Conservation (phyloP, 1,140 invertebrate species). For the Drosophila miranda region DNA sequence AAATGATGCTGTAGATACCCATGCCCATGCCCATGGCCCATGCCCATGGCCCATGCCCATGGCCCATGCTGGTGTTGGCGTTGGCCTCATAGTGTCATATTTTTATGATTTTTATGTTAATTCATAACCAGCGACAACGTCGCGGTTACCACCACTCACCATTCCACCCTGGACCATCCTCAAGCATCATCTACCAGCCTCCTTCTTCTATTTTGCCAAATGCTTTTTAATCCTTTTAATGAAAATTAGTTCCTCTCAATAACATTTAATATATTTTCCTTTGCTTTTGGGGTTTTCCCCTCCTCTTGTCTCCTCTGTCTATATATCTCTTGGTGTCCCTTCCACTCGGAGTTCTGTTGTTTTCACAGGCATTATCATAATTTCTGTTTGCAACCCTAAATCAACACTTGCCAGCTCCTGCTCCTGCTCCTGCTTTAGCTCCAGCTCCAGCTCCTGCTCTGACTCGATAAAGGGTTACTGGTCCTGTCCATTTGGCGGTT, state of each 20-base stretch:
- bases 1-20: slow-evolving; percentile 19
- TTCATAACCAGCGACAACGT: slow-evolving; percentile 64
- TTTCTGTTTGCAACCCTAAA: slow-evolving; percentile 82
- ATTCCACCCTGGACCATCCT: neutral
- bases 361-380: slow-evolving; percentile 82
- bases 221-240: slow-evolving; percentile 82
- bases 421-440: neutral
- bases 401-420: slow-evolving; percentile 58
- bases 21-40: slow-evolving; percentile 2
- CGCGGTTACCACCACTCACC: slow-evolving; percentile 40
- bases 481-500: slow-evolving; percentile 38
- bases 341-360: slow-evolving; percentile 44
- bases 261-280: slow-evolving; percentile 82
- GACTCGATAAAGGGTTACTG: slow-evolving; percentile 73
- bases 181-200: neutral
- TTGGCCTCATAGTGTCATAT: slow-evolving; percentile 70
- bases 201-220: slow-evolving; percentile 47
- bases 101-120: slow-evolving; percentile 82
- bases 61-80: slow-evolving; percentile 10
- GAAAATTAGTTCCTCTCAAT: slow-evolving; percentile 82
- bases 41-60: slow-evolving; percentile 12
- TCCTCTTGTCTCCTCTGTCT: neutral
- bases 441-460: neutral
- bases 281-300: slow-evolving; percentile 55
- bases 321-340: slow-evolving; percentile 9